Base-by-base conservation (phyloP, 2,113 vertebrate species). In the Sprattus sprattus region DNA sequence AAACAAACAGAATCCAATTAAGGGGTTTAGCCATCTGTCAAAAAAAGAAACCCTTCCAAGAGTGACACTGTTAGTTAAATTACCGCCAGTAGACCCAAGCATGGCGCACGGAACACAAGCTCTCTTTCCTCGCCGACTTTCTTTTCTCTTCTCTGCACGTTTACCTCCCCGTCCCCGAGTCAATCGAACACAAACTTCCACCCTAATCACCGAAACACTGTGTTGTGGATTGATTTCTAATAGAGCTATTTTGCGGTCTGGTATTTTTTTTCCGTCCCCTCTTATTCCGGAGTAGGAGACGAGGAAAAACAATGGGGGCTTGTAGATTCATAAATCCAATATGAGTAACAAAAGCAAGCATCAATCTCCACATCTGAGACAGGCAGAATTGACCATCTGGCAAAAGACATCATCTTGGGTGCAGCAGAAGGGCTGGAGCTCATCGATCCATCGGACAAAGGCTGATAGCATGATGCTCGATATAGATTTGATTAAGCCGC, bases 1-100 rank as follows among this genome's bases (percentile, higher is more conserved):
- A 84, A 85, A 67, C 2, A 39, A 39, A 78, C 71, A 78, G 15
- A 60, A 85, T 85, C 52, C 86, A 89, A 86, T 88, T 89, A 89
- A 86, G 81, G 84, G 86, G 78, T 49, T 89, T 84, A 89, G 84
- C 90, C 87, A 87, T 87, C 86, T 91, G 86, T 87, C 81, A 88
- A 84, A 89, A 81, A 45, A 60, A 57, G 85, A 83, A 64, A 83
- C 50, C 83, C 83, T 83, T 84, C 82, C 82, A 45, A 85, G 83
- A 88, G 16, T 47, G n/a, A 82, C 85, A 54, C 44, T 71, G 64
- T 84, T 60, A 39, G 85, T 88, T 86, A 88, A 90, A 88, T 91
- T 84, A 88, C 85, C 57, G 81, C 46, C 67, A 83, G 57, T 81
- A 57, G 28, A 47, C 80, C 28, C 83, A 87, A 85, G 57, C 71